Conservation (phyloP, 1,140 invertebrate genomes). For the Cydia splendana region DNA sequence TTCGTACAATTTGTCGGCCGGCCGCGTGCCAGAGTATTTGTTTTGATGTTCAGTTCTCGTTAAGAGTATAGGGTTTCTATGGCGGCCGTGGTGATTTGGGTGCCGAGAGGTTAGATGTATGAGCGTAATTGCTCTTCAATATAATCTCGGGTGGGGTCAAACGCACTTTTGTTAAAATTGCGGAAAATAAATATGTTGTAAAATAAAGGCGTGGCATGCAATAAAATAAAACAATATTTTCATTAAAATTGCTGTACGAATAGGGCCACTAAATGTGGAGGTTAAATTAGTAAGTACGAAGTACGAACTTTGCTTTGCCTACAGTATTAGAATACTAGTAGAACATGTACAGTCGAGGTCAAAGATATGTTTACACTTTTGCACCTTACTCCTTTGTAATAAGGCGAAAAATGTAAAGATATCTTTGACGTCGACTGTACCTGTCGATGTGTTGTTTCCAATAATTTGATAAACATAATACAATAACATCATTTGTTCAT, state of each 20-base stretch:
- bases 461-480: too few relatives aligned
- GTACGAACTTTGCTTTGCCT: background rate
- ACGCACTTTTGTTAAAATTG: conserved; percentile 3
- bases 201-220: background rate
- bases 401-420: too few relatives aligned
- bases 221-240: background rate
- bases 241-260: too few relatives aligned
- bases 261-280: background rate
- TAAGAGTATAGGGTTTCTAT: conserved; percentile 28
- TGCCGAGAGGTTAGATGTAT: conserved; percentile 13
- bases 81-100: conserved; percentile 20
- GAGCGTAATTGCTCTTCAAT: conserved; percentile 29
- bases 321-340: background rate
- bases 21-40: conserved; percentile 27
- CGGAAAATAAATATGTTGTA: background rate
- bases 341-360: too few relatives aligned
- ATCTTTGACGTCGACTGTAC: too few relatives aligned
- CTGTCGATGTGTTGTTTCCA: too few relatives aligned
- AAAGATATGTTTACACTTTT: too few relatives aligned
- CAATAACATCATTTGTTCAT: background rate
- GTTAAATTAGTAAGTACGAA: background rate
- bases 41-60: conserved; percentile 29
- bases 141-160: conserved; percentile 15
- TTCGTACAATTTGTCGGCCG: conserved; percentile 29
- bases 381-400: too few relatives aligned